Conservation (phyloP, 1,140 invertebrate species). For the Chymomyza costata region DNA sequence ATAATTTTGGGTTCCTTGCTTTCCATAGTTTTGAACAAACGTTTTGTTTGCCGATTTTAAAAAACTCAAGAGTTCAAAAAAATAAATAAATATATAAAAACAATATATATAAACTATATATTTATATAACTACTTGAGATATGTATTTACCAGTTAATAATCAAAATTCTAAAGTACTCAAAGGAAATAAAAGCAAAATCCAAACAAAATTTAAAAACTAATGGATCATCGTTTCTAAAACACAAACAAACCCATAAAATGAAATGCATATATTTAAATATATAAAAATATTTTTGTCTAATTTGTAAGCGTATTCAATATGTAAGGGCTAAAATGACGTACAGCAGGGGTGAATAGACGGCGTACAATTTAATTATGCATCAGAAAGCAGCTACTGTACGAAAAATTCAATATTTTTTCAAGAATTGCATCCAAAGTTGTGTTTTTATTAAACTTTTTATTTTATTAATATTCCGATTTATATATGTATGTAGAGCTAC, state of each 20-base stretch:
- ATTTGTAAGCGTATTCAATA: slow-evolving; percentile 50
- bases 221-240: slow-evolving; percentile 58
- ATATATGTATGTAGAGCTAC: too few species aligned
- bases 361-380: slow-evolving; percentile 10
- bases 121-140: too few species aligned
- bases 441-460: too few species aligned
- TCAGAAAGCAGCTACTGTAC: slow-evolving; percentile 3
- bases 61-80: too few species aligned
- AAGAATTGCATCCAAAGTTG: too few species aligned
- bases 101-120: neutral
- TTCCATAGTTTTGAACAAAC: too few species aligned
- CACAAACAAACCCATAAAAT: slow-evolving; percentile 35
- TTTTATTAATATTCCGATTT: too few species aligned
- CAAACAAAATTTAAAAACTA: slow-evolving; percentile 24
- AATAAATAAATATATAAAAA: slow-evolving; percentile 10
- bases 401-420: slow-evolving; percentile 1
- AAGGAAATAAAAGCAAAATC: slow-evolving; percentile 18
- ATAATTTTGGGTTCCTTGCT: too few species aligned
- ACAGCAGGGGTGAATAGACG: neutral
- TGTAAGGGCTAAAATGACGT: slow-evolving; percentile 26
- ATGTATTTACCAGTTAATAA: too few species aligned
- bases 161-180: too few species aligned
- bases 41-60: too few species aligned
- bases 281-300: slow-evolving; percentile 33
- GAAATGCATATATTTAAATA: slow-evolving; percentile 36